Conservation (phyloP, 2,888 invertebrate species). For the Tuberolachnus salignus region DNA sequence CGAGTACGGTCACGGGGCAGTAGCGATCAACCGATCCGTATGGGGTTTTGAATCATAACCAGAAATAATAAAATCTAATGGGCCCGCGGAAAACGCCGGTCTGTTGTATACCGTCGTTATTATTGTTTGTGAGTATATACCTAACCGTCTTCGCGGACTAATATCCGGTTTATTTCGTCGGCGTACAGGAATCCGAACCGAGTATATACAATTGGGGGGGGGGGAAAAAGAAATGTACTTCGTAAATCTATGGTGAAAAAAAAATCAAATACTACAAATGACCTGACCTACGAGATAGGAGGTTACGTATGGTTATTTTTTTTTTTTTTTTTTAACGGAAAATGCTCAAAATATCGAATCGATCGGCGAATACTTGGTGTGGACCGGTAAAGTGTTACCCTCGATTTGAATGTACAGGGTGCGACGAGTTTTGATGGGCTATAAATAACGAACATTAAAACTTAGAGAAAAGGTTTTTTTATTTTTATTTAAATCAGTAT, state of each 20-base stretch:
- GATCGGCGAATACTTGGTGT: too few relatives aligned
- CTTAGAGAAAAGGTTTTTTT: too few relatives aligned
- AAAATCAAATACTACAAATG: not conserved
- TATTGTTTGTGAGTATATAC: not conserved
- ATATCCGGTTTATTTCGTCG: not conserved
- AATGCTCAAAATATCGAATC: too few relatives aligned
- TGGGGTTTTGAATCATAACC: conserved; percentile 33
- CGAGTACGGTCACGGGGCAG: conserved; percentile 6
- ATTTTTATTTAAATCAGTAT: too few relatives aligned
- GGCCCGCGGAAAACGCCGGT: not conserved
- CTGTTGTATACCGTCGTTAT: not conserved
- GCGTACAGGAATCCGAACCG: not conserved
- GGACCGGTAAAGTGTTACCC: too few relatives aligned
- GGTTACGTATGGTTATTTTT: too few relatives aligned
- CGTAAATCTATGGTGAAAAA: too few relatives aligned
- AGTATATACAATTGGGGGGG: not conserved
- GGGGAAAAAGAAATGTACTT: not conserved
- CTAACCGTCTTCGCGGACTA: not conserved
- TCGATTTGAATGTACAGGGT: too few relatives aligned
- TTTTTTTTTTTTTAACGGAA: too few relatives aligned
- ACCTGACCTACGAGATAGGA: too few relatives aligned
- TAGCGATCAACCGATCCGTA: conserved; percentile 20
- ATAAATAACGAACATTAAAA: too few relatives aligned
- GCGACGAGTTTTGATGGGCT: too few relatives aligned
- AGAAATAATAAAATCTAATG: conserved; percentile 45